Evolutionary conservation across 2,113 vertebrate species (phyloP), one percentile per base, ranked within the genome.

Genomic region (Eonycteris spelaea): DNA sequence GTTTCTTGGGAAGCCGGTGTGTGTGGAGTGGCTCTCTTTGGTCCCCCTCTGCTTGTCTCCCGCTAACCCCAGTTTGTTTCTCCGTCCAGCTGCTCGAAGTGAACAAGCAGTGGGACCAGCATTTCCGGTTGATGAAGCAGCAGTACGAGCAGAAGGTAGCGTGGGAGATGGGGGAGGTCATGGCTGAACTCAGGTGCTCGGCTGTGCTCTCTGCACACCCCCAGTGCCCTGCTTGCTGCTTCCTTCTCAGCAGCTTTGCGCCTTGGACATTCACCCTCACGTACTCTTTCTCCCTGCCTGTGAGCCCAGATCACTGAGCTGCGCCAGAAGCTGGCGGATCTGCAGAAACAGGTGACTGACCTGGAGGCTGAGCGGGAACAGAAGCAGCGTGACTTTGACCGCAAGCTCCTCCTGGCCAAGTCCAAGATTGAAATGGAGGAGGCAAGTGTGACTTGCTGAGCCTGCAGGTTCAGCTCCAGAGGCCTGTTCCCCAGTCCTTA

Each of bases 101-200:
- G 97, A 99, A 99, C 97, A 99, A 99, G 97, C 99, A 99, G 57
- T 99, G 99, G 99, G 99, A 99, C 98, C 99, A 99, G 98, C 99
- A 99, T 97, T 99, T 99, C 99, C 99, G 99, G 98, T 98, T 99
- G 95, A 99, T 99, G 99, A 99, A 99, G 98, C 98, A 99, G 97
- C 99, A 99, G 98, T 99, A 99, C 2, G 99, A 99, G 97, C 99
- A 99, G 98, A 99, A 99, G 99, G 99, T 99, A 99, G 75, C 22
- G 4, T 7, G 22, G 40, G 55, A 12, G 68, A 28, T 5, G 1
- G 1, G 40, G 61, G 70, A n/a, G 9, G 63, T n/a, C 68, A 8
- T 30, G n/a, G 59, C 45, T n/a, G 2, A 19, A 5, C 59, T 53
- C 35, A 11, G 45, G 14, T 10, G 38, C 48, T 61, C 6, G 5